Percentiles rank a stretch among this genome's conserved stretches.
These are phyloP conservation scores for Lithodes maja DNA, from an alignment of 2,888 invertebrate genomes.

Conservation along the genomic window DNA sequence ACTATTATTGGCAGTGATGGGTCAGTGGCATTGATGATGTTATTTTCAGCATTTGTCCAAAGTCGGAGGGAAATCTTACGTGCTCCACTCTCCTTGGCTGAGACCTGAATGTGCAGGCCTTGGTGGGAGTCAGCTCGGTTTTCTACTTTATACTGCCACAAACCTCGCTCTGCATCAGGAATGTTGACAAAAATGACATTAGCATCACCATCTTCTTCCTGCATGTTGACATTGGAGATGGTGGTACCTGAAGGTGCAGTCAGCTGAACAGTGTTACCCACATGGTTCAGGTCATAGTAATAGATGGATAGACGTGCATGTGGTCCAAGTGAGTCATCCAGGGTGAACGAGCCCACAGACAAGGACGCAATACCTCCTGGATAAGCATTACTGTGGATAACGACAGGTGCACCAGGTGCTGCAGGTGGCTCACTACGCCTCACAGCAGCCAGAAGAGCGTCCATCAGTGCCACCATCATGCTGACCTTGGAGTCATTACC, in stretches of 20 bases:
- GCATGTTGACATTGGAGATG: conserved; percentile 59
- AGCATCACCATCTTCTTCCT: conserved; percentile 69
- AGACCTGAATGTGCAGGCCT: conserved; percentile 68
- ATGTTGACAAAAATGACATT: conserved; percentile 68
- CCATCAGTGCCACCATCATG: conserved; percentile 68
- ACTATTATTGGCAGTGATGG: conserved; percentile 57
- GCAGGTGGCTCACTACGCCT: conserved; percentile 39
- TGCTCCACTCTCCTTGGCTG: conserved; percentile 50
- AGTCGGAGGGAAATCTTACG: conserved; percentile 65
- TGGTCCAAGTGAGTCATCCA: conserved; percentile 64
- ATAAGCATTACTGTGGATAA: conserved; percentile 60
- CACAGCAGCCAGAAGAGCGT: conserved; percentile 65
- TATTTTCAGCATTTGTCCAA: conserved; percentile 55
- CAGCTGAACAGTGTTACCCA: conserved; percentile 69
- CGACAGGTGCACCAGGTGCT: conserved; percentile 47
- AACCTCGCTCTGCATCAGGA: conserved; percentile 53
- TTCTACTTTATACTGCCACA: conserved; percentile 66
- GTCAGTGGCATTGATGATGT: conserved; percentile 49
- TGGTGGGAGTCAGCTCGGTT: conserved; percentile 70
- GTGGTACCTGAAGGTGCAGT: conserved; percentile 61
- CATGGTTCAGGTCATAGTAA: conserved; percentile 70
- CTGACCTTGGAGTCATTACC: conserved; percentile 69
- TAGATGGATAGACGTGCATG: conserved; percentile 66
- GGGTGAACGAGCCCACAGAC: conserved; percentile 63
- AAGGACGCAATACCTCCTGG: conserved; percentile 68